These are phyloP conservation scores for Ancistrus triradiatus DNA, from an alignment of 2,113 vertebrate genomes.

Conservation along the genomic window DNA sequence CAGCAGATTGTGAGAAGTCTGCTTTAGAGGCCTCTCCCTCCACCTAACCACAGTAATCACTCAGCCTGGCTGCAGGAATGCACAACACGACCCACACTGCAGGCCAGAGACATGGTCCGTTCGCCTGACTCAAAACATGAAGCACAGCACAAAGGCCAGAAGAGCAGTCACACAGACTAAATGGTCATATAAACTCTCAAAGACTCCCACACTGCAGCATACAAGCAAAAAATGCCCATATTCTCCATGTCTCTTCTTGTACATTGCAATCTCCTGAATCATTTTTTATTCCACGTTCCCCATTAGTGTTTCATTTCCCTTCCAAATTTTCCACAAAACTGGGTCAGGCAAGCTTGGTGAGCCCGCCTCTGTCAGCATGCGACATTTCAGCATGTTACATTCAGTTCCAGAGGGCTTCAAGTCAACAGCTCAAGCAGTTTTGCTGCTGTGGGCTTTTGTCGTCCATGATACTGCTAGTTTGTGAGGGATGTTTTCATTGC, in stretches of 20 bases:
- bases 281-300: slow-evolving; percentile 23
- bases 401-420: slow-evolving; percentile 56
- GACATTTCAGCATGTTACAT: slow-evolving; percentile 51
- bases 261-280: slow-evolving; percentile 4
- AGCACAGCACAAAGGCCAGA: not conserved
- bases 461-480: slow-evolving; percentile 9
- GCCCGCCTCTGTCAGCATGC: slow-evolving; percentile 5
- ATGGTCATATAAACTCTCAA: slow-evolving; percentile 58
- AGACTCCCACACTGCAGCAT: slow-evolving; percentile 40
- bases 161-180: slow-evolving; percentile 53
- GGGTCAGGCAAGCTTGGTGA: slow-evolving; percentile 62
- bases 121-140: not conserved
- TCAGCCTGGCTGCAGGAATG: slow-evolving; percentile 16
- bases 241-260: not conserved
- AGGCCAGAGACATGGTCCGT: slow-evolving; percentile 10
- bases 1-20: slow-evolving; percentile 13
- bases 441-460: not conserved
- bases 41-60: slow-evolving; percentile 23
- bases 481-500: too few relatives aligned
- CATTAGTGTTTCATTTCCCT: slow-evolving; percentile 53
- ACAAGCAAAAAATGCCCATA: slow-evolving; percentile 37
- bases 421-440: slow-evolving; percentile 2
- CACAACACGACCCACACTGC: not conserved
- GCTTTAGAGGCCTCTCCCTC: slow-evolving; percentile 17
- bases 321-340: slow-evolving; percentile 59